Base-by-base conservation (phyloP, 2,797 vertebrate genomes). In the Mustela erminea region DNA sequence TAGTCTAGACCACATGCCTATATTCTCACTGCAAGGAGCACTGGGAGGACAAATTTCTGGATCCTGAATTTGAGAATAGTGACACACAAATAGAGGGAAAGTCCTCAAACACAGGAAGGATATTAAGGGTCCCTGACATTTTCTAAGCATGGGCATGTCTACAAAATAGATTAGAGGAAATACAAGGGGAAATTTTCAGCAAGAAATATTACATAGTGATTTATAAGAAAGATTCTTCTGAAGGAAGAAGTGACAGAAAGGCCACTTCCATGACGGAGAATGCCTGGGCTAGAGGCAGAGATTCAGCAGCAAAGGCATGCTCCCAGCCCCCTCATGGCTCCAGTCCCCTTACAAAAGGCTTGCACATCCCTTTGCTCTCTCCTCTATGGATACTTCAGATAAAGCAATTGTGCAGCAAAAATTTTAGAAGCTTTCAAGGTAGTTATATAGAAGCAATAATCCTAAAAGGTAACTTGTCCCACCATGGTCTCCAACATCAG, bases 351-450 rank as follows among this genome's bases (percentile, higher is more conserved):
- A 32, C 27, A 85, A 82, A 87, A 80, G 17, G 2, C 7, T 82
- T 27, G 38, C 7, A 10, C 11, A 43, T 32, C 6, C 35, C 32
- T 83, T 87, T 85, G 4, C 29, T 43, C 10, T 77, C 32, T 75
- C 52, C 3, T 25, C 3, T 35, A n/a, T 84, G 20, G 8, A 32
- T 29, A 43, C 2, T 1, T 3, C 38, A 70, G 41, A 81, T 17
- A n/a, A 93, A 89, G 25, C 66, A 60, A 93, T 49, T 60, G 20
- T 82, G 49, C 29, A 90, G 21, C 70, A 93, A 90, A 56, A 62
- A 87, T 58, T 78, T 89, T 86, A 90, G 29, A 93, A 46, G 21
- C 3, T 72, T 91, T 89, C 56, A 90, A 90, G 58, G 60, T 92
- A 83, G 12, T 75, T 92, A 94, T 58, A 78, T 58, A 84, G 60